Evolutionary conservation across 1,140 invertebrate species (phyloP), one percentile per base, ranked within the genome.

Genomic region (Neodiprion fabricii): DNA sequence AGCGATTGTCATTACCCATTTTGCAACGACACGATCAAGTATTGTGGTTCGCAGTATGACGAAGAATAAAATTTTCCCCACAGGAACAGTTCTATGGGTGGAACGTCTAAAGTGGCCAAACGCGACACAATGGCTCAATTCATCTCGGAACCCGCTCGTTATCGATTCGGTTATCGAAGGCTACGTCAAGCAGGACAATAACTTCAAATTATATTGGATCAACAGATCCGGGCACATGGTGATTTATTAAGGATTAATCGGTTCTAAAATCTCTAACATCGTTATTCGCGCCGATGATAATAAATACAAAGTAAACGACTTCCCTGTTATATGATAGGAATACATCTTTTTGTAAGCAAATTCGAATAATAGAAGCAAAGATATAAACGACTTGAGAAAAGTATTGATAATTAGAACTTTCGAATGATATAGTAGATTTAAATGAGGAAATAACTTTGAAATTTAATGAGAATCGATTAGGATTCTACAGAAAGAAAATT

Each of bases 191-290:
- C 83, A 85, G 1, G 90, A 90, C 53, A 90, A 90, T 40, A 94
- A 94, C 74, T 92, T 96, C 67, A 85, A 89, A 48, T 91, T 96
- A 83, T 95, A 94, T 81, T 95, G 94, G 93, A 91, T 95, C 40
- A 89, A 93, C 71, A 87, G 91, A 72, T 91, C 93, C 73, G 93
- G 93, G 68, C 93, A 94, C 79, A 94, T 93, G 91, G 93, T 94
- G 87, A 86, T 87, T 77, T 40, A 40, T 40, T 0, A 40, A 40
- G 1, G 5, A 40, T 40, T 2, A 40, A 40, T 40, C 28, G 77
- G 61, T 79, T 40, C 9, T 47, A 49, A 9, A 50, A 66, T 78
- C 68, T 75, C 23, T 76, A 50, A 48, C 23, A 28, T 69, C 10
- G 7, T 40, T 53, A 21, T 28, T 28, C 21, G 3, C 14, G 61